phyloP scores from a whole-genome alignment of 2,797 vertebrate species.

The Xenops minutus region DNA sequence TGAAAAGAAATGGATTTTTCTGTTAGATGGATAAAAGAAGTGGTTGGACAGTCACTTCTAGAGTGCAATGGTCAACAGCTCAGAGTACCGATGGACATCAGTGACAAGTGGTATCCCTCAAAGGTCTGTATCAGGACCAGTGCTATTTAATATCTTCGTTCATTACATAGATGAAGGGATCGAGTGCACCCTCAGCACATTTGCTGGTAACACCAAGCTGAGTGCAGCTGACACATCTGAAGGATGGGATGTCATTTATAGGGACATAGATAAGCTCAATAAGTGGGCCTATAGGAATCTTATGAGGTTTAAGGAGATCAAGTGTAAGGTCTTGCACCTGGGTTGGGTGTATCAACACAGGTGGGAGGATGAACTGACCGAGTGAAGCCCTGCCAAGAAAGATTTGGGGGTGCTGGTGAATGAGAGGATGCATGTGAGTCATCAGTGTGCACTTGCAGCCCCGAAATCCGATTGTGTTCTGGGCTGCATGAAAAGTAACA shows the following conservation, averaged over 20 bases:
- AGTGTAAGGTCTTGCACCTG: not conserved
- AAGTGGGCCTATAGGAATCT: not conserved
- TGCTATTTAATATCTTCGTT: not conserved
- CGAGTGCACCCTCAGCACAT: not conserved
- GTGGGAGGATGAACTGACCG: not conserved
- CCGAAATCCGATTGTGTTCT: not conserved
- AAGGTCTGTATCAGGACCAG: no score
- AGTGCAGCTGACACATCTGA: not conserved
- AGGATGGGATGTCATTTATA: not conserved
- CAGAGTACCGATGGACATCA: not conserved
- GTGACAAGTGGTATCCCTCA: not conserved
- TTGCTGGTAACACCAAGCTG: not conserved
- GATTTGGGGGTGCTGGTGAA: not conserved
- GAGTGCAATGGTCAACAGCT: not conserved
- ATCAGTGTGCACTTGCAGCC: rapidly evolving
- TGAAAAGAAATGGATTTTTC: not conserved
- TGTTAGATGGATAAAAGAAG: not conserved
- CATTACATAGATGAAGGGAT: not conserved
- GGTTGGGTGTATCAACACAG: not conserved
- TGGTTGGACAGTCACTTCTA: not conserved
- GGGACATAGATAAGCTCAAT: not conserved
- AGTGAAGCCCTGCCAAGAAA: not conserved
- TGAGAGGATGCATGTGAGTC: not conserved
- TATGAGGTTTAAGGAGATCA: not conserved
- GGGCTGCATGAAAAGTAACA: rapidly evolving